Conservation (phyloP, 1,140 invertebrate genomes). For the Hyles vespertilio region DNA sequence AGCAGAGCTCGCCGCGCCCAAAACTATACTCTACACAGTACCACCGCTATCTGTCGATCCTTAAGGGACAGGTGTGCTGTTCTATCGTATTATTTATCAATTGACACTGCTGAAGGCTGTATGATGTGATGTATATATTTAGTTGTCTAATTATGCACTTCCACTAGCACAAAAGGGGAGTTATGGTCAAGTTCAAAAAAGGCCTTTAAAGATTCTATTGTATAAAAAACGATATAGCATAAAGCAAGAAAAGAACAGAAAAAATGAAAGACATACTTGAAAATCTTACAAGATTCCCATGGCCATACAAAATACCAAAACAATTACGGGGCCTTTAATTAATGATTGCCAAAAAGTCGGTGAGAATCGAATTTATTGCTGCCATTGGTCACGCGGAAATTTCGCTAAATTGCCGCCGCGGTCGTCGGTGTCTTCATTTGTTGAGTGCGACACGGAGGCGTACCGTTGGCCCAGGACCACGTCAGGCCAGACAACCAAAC, state of each 20-base stretch:
- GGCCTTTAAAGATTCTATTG: too few species aligned
- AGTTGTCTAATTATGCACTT: too few species aligned
- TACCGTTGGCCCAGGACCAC: conserved; percentile 34
- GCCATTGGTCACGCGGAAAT: conserved; percentile 32
- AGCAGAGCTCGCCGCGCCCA: conserved; percentile 9
- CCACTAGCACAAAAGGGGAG: too few species aligned
- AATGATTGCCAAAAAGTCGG: conserved; percentile 36
- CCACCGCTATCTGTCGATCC: too few species aligned
- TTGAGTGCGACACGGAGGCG: conserved; percentile 43
- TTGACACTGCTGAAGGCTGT: too few species aligned
- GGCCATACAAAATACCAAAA: background rate
- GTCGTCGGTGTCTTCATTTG: conserved; percentile 50
- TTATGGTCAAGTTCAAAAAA: too few species aligned
- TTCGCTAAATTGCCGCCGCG: conserved; percentile 31
- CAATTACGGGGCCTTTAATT: background rate
- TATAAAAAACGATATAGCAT: too few species aligned
- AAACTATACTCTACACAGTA: conserved; percentile 9
- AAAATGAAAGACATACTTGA: background rate
- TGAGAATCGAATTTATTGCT: conserved; percentile 41
- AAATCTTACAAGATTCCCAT: too few species aligned
- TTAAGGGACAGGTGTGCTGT: too few species aligned
- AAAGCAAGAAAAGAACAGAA: too few species aligned
- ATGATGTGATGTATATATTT: too few species aligned
- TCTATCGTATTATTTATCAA: too few species aligned
- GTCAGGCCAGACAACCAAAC: conserved; percentile 22